Evolutionary conservation across 23 tunicate genomes (phyloP), one percentile per base, ranked within the genome.

Genomic region (Phallusia fumigata): DNA sequence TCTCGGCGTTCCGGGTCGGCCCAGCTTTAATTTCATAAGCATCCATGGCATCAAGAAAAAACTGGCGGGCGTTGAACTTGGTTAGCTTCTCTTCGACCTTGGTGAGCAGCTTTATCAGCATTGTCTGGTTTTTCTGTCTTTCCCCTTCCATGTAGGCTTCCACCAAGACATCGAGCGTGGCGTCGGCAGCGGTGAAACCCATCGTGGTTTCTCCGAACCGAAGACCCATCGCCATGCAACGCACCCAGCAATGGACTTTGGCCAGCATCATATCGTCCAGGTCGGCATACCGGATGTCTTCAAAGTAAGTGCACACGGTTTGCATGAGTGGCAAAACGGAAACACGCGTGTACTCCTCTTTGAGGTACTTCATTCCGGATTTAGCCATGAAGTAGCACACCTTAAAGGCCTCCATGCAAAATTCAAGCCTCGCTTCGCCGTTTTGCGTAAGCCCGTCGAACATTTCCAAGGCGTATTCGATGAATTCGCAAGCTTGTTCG

Each of bases 181-280:
- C 69, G 26, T 24, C 13, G 69, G 69, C 69, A 1, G 15, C 69
- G 69, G 28, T 24, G 5, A 16, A 6, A 21, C 15, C 69, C 15
- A 58, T 21, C 15, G 8, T 13, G 3, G 28, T 21, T 22, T 58
- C 69, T 22, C 28, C 69, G 16, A 6, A 58, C 16, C 13, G 8
- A 22, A 58, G 69, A 11, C 69, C 26, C 28, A 58, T 58, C 16
- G 28, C 69, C 28, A 58, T 21, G 69, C 69, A 58, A 1, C 69
- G 69, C 3, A 58, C 69, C 69, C 69, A 58, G 69, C 69, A 58
- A 22, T 58, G 69, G 28, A 58, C 69, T 58, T 24, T 58, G 69
- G 69, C 69, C 11, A 58, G 69, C 69, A 58, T 21, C 26, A 58
- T 24, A 58, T 58, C 69, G 69, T 58, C 69, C 15, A 58, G 69